Percentiles rank a stretch among this genome's conserved stretches.
Evolutionary conservation across 2,888 invertebrate genomes (phyloP).

Genomic region (Hypercompe scribonia): DNA sequence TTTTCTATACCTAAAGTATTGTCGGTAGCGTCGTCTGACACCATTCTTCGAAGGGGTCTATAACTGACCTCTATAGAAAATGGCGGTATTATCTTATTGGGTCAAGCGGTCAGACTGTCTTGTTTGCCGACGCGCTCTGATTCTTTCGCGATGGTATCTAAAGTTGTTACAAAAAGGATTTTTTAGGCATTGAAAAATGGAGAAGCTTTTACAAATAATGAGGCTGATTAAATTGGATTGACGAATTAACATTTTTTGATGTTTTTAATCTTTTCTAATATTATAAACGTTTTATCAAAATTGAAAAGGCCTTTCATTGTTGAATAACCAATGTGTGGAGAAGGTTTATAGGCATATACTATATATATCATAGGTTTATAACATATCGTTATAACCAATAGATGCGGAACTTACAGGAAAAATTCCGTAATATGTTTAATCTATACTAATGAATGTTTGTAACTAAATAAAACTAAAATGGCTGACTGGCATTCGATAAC

Average conservation of each 20-base stretch:
- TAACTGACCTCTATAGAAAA: constrained; percentile 7
- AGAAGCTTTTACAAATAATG: not conserved
- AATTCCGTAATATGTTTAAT: too few relatives aligned
- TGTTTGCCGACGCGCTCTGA: not conserved
- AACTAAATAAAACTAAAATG: too few relatives aligned
- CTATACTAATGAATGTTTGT: too few relatives aligned
- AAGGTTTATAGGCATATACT: too few relatives aligned
- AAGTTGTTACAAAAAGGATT: not conserved
- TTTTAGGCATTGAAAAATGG: constrained; percentile 2
- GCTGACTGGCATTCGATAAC: too few relatives aligned
- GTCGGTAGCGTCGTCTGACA: constrained; percentile 3
- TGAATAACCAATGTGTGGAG: too few relatives aligned
- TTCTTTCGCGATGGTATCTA: constrained; percentile 5
- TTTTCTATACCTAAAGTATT: not conserved
- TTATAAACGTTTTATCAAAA: too few relatives aligned
- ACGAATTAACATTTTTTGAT: not conserved
- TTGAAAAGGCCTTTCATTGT: too few relatives aligned
- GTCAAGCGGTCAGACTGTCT: constrained; percentile 3
- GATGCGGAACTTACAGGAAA: too few relatives aligned
- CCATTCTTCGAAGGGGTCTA: not conserved
- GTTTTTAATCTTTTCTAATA: too few relatives aligned
- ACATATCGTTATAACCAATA: too few relatives aligned
- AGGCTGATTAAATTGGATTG: not conserved
- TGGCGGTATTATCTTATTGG: constrained; percentile 10
- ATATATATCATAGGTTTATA: too few relatives aligned